A percentile compares a stretch with the other conserved stretches of the same genome.
Conservation (phyloP, 2,888 invertebrate species). For the Trimorus sp. region DNA sequence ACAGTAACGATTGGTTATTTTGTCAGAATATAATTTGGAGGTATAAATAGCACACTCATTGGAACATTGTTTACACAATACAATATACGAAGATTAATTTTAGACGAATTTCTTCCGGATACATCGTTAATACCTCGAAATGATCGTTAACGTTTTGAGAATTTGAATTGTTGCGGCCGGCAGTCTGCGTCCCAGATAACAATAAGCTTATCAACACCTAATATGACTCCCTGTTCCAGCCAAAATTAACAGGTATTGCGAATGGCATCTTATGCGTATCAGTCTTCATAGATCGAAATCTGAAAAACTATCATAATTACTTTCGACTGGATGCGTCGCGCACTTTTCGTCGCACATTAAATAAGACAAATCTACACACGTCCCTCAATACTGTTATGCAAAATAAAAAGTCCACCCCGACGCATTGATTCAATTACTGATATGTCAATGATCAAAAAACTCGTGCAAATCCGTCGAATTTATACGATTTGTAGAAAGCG, state of each 20-base stretch:
- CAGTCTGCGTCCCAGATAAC: slow-evolving; percentile 60
- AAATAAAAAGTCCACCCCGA: slow-evolving; percentile 14
- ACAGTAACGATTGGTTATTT: slow-evolving; percentile 76
- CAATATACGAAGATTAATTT: slow-evolving; percentile 70
- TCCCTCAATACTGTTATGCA: slow-evolving; percentile 9
- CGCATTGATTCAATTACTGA: slow-evolving; percentile 24
- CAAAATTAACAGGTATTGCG: slow-evolving; percentile 49
- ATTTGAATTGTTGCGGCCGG: slow-evolving; percentile 33
- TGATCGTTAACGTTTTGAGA: slow-evolving; percentile 40
- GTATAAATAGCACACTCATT: slow-evolving; percentile 80
- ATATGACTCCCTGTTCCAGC: slow-evolving; percentile 10
- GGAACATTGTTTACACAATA: slow-evolving; percentile 74
- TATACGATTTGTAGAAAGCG: not conserved
- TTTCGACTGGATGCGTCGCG: slow-evolving; percentile 18
- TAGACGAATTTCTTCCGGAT: slow-evolving; percentile 51
- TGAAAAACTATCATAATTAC: slow-evolving; percentile 38
- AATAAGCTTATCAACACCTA: slow-evolving; percentile 48
- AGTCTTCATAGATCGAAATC: slow-evolving; percentile 54
- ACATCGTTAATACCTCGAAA: slow-evolving; percentile 48
- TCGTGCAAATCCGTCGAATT: slow-evolving; percentile 2
- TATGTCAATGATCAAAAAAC: slow-evolving; percentile 44
- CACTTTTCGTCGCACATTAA: slow-evolving; percentile 30
- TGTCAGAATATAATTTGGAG: slow-evolving; percentile 71
- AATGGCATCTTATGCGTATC: slow-evolving; percentile 57
- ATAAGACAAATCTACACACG: slow-evolving; percentile 40